A percentile compares a stretch with the other conserved stretches of the same genome.
These are phyloP conservation scores for Chionomys nivalis DNA, from an alignment of 2,113 vertebrate genomes.

Conservation along the genomic window DNA sequence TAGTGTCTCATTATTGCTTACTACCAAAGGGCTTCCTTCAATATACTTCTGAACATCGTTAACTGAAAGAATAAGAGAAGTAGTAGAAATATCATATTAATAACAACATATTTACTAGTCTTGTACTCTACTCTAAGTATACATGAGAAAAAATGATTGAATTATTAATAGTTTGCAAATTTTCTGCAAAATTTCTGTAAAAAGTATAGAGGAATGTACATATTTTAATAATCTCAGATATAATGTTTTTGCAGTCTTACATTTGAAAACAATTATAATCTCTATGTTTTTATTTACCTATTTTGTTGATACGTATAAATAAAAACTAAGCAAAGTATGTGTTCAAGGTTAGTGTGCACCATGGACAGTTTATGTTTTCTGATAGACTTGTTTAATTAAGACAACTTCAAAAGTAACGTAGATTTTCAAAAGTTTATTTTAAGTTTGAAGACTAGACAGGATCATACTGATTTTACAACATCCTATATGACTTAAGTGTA, in stretches of 20 bases:
- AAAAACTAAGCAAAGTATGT: slow-evolving; percentile 18
- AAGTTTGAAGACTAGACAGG: slow-evolving; percentile 91
- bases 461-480: slow-evolving; percentile 89
- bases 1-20: not conserved
- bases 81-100: not conserved
- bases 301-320: not conserved
- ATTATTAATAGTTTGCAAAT: slow-evolving; percentile 10
- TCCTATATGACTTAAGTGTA: slow-evolving; percentile 89
- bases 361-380: slow-evolving; percentile 60
- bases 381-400: slow-evolving; percentile 72
- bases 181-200: slow-evolving; percentile 26
- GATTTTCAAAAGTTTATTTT: slow-evolving; percentile 92
- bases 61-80: not conserved
- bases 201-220: not conserved
- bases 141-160: not conserved
- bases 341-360: not conserved
- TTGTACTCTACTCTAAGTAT: not conserved
- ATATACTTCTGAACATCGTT: not conserved
- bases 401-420: slow-evolving; percentile 72
- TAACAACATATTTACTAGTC: not conserved
- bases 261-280: not conserved
- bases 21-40: not conserved
- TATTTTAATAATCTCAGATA: slow-evolving; percentile 30
- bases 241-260: not conserved
- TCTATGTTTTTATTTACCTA: not conserved